A percentile compares a stretch with the other conserved stretches of the same genome.
phyloP scores from a whole-genome alignment of 2,113 vertebrate genomes.

The Tragulus kanchil region DNA sequence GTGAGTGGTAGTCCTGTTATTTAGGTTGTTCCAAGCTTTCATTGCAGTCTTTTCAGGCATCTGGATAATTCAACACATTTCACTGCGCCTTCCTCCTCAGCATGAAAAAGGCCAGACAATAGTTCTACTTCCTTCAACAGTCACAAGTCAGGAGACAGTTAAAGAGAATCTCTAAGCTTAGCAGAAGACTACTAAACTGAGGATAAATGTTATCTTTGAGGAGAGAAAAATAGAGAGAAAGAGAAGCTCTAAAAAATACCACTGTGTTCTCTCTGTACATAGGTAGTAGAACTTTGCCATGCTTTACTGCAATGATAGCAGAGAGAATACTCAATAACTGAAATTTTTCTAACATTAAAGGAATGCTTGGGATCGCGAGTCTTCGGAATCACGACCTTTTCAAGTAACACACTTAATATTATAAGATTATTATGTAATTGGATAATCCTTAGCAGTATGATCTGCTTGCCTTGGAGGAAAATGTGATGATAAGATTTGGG shows the following conservation, averaged over 20 bases:
- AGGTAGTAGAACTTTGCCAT: background rate
- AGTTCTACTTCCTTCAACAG: constrained; percentile 78
- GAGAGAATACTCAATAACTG: background rate
- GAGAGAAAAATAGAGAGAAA: constrained; percentile 9
- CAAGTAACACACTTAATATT: background rate
- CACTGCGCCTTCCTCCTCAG: constrained; percentile 53
- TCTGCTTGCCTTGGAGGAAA: constrained; percentile 57
- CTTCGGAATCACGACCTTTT: constrained; percentile 46
- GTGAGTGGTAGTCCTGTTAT: background rate
- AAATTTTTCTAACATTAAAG: background rate
- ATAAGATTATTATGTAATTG: background rate
- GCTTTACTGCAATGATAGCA: background rate
- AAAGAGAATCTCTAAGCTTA: constrained; percentile 54
- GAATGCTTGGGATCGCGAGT: constrained; percentile 26
- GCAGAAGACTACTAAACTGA: constrained; percentile 63
- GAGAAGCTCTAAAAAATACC: constrained; percentile 7
- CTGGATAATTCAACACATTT: constrained; percentile 77
- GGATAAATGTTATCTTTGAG: constrained; percentile 68
- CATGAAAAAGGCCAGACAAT: constrained; percentile 72
- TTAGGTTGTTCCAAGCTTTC: constrained; percentile 68
- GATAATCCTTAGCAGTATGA: background rate
- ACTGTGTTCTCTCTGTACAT: background rate
- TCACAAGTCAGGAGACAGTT: constrained; percentile 70
- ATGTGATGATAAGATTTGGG: background rate
- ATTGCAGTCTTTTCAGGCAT: constrained; percentile 64